Conservation (phyloP, 92 coral and sea anemone genomes). For the Nematostella vectensis region DNA sequence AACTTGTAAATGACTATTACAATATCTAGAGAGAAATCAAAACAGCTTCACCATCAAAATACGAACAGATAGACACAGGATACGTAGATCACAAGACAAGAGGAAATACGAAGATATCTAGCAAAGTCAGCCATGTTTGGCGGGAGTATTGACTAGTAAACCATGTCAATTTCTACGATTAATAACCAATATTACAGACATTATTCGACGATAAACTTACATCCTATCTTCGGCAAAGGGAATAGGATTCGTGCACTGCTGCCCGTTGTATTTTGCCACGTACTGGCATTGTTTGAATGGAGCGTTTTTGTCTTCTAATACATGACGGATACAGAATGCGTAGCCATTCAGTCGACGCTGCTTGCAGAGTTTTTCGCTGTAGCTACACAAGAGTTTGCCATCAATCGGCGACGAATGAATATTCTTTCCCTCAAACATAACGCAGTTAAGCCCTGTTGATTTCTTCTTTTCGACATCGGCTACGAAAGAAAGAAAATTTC, state of each 20-base stretch:
- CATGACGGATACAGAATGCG: slow-evolving; percentile 99
- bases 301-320: slow-evolving; percentile 94
- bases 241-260: slow-evolving; percentile 97
- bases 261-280: slow-evolving; percentile 99
- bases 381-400: slow-evolving; percentile 96
- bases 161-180: too few relatives aligned
- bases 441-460: slow-evolving; percentile 57
- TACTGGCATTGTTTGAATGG: slow-evolving; percentile 99
- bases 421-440: slow-evolving; percentile 97
- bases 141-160: background rate
- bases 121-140: background rate
- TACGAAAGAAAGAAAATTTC: too few relatives aligned
- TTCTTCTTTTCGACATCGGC: slow-evolving; percentile 81
- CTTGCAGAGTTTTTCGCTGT: slow-evolving; percentile 99
- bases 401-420: slow-evolving; percentile 98
- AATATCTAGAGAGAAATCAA: slow-evolving; percentile 54
- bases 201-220: slow-evolving; percentile 68
- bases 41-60: background rate
- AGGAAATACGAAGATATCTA: background rate
- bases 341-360: slow-evolving; percentile 97
- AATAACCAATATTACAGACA: too few relatives aligned
- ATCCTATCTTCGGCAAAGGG: slow-evolving; percentile 96
- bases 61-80: background rate
- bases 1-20: slow-evolving; percentile 99
- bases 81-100: background rate